These are phyloP conservation scores for Noctua janthe DNA, from an alignment of 2,888 invertebrate species.

Conservation along the genomic window DNA sequence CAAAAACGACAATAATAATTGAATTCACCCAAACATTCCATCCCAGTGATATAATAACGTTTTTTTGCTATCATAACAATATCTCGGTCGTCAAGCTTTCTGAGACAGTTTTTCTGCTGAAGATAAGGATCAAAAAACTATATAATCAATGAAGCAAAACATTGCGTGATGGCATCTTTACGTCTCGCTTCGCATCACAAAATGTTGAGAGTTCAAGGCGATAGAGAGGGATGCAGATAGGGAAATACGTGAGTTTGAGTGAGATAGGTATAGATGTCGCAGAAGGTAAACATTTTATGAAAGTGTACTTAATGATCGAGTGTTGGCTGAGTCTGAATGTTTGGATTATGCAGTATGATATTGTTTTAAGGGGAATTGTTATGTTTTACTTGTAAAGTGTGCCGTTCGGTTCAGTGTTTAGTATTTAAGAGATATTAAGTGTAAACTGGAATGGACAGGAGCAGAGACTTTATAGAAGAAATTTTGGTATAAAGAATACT, in stretches of 20 bases:
- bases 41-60: constrained; percentile 51
- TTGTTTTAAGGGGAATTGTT: constrained; percentile 30
- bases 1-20: constrained; percentile 51
- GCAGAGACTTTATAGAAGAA: too few species aligned
- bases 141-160: constrained; percentile 61
- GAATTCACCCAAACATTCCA: constrained; percentile 31
- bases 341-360: constrained; percentile 52
- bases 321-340: constrained; percentile 55
- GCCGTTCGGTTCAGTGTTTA: constrained; percentile 13
- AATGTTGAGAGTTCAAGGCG: constrained; percentile 68
- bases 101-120: constrained; percentile 62
- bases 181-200: constrained; percentile 62
- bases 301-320: constrained; percentile 66
- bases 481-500: not conserved
- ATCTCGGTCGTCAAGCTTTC: constrained; percentile 61
- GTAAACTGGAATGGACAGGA: not conserved
- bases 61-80: constrained; percentile 54
- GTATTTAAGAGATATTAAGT: constrained; percentile 18
- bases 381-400: constrained; percentile 9
- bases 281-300: constrained; percentile 67
- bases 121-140: constrained; percentile 66
- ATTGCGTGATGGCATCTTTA: constrained; percentile 65
- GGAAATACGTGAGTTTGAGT: constrained; percentile 9
- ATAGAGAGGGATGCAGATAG: constrained; percentile 30
- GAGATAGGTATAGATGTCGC: constrained; percentile 32